Evolutionary conservation across 2,113 vertebrate species (phyloP).

Genomic region (Xiphorhynchus elegans): DNA sequence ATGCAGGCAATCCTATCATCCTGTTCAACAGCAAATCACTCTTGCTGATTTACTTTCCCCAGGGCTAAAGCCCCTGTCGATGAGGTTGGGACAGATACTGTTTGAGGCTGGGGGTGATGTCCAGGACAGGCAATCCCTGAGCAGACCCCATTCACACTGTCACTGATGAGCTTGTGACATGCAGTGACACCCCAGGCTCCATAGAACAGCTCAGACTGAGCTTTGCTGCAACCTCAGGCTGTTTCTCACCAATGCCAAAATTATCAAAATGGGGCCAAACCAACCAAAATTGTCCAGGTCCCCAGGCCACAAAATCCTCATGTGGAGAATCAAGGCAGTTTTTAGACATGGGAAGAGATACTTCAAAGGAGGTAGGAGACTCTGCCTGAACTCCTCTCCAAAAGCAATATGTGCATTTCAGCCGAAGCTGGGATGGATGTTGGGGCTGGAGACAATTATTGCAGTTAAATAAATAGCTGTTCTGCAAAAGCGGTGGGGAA

Average conservation of each 20-base stretch:
- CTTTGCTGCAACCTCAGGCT: neutral
- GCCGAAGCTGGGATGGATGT: neutral
- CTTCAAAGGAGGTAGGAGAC: neutral
- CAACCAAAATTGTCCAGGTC: neutral
- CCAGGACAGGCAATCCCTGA: neutral
- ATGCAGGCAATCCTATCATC: neutral
- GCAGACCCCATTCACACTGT: neutral
- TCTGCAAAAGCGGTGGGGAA: neutral
- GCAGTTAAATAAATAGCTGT: neutral
- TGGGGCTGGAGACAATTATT: neutral
- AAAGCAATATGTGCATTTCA: neutral
- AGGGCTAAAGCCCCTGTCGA: accelerated
- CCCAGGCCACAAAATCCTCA: neutral
- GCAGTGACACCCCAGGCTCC: neutral
- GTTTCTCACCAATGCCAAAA: neutral
- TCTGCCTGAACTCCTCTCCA: neutral
- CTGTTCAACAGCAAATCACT: neutral
- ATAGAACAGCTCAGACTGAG: neutral
- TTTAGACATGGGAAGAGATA: neutral
- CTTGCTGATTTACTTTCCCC: neutral
- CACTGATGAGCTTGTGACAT: neutral
- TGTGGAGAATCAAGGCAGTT: neutral
- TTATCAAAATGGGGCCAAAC: neutral
- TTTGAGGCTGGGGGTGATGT: neutral
- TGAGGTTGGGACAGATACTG: neutral